phyloP scores from a whole-genome alignment of 2,113 vertebrate genomes.

The Austrofundulus limnaeus region DNA sequence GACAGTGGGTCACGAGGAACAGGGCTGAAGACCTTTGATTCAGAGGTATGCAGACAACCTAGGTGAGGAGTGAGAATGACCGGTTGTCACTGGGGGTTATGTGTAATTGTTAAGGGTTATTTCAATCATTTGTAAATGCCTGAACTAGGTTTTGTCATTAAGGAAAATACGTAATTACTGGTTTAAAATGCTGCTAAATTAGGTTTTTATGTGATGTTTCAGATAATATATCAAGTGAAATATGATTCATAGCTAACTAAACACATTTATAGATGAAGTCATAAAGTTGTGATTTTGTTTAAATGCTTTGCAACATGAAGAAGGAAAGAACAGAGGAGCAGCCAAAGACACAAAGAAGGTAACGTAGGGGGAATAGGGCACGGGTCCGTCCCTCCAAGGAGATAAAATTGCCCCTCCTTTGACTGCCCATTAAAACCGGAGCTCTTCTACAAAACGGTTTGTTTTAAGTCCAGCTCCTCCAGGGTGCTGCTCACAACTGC shows the following conservation, averaged over 20 bases:
- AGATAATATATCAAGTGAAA: neutral
- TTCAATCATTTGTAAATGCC: neutral
- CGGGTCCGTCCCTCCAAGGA: constrained; percentile 40
- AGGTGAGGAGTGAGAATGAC: neutral
- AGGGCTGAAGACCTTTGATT: too few relatives aligned
- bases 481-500: constrained; percentile 78
- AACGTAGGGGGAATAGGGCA: constrained; percentile 6
- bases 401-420: constrained; percentile 73
- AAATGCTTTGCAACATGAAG: neutral
- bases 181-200: too few relatives aligned
- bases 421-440: constrained; percentile 78
- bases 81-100: too few relatives aligned
- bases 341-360: neutral
- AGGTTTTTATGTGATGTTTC: too few relatives aligned
- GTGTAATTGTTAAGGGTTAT: neutral
- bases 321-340: neutral
- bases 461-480: constrained; percentile 83
- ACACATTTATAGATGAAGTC: neutral
- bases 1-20: too few relatives aligned
- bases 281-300: neutral
- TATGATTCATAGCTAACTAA: neutral
- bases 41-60: too few relatives aligned
- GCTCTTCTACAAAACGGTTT: constrained; percentile 88
- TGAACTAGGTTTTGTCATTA: neutral
- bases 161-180: neutral